A percentile compares a stretch with the other conserved stretches of the same genome.
These are phyloP conservation scores for Temnothorax nylanderi DNA, from an alignment of 1,140 invertebrate species.

Conservation along the genomic window DNA sequence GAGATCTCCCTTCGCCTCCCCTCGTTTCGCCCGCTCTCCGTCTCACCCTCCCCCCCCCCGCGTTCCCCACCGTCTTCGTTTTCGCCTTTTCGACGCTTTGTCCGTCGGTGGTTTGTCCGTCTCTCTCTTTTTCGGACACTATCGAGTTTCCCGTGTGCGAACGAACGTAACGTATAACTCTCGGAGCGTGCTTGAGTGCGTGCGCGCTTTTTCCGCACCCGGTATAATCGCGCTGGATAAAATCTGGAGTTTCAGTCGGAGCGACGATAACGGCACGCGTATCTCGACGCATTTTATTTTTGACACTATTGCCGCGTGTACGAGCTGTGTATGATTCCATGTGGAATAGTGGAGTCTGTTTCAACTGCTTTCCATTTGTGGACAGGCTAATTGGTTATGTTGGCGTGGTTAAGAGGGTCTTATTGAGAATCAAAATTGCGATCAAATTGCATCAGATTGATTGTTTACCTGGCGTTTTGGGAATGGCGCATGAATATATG, in stretches of 20 bases:
- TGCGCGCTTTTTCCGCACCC: neutral
- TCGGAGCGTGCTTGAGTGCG: neutral
- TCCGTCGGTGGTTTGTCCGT: neutral
- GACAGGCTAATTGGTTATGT: neutral
- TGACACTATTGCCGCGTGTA: neutral
- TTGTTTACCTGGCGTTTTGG: neutral
- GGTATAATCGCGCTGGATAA: neutral
- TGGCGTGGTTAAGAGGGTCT: too few relatives aligned
- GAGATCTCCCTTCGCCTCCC: neutral
- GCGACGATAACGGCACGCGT: neutral
- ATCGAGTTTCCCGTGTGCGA: neutral
- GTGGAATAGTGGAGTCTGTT: neutral
- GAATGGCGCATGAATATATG: neutral
- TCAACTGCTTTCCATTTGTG: neutral
- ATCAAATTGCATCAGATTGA: neutral
- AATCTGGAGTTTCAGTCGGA: neutral
- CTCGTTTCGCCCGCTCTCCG: neutral
- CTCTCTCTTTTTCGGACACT: neutral
- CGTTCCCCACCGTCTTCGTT: neutral
- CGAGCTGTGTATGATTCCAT: neutral
- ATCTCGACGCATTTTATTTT: slow-evolving; percentile 1
- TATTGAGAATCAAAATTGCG: too few relatives aligned
- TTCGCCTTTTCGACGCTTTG: slow-evolving; percentile 2
- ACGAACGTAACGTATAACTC: neutral
- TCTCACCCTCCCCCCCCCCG: neutral